phyloP scores from a whole-genome alignment of 2,113 vertebrate genomes.

The Cavia aperea region DNA sequence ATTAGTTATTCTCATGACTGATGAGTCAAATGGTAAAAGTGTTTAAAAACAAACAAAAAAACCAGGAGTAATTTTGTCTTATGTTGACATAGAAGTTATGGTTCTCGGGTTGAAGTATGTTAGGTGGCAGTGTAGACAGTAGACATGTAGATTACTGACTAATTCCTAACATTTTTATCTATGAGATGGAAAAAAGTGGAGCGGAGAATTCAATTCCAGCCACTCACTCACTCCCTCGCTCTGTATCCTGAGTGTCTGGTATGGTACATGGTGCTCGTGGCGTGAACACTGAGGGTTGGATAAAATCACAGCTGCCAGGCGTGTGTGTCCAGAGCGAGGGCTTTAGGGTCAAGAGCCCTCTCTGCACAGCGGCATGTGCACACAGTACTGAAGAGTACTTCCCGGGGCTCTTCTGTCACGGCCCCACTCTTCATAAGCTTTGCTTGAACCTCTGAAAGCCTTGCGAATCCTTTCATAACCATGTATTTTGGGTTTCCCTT shows the following conservation, averaged over 20 bases:
- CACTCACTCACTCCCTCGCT: not conserved
- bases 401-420: not conserved
- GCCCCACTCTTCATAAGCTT: not conserved
- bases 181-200: not conserved
- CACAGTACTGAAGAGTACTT: not conserved
- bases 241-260: not conserved
- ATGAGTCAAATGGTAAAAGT: not conserved
- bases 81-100: not conserved
- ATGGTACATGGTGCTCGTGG: not conserved
- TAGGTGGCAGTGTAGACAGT: not conserved
- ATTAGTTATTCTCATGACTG: not conserved
- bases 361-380: not conserved
- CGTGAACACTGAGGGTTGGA: rapidly evolving
- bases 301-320: not conserved
- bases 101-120: not conserved
- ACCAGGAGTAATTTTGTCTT: not conserved
- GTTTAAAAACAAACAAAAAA: not conserved
- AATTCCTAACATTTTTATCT: not conserved
- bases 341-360: not conserved
- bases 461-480: not conserved
- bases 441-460: not conserved
- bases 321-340: not conserved
- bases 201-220: not conserved
- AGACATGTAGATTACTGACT: not conserved
- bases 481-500: not conserved